Conservation (phyloP, 2,888 invertebrate species). For the Trypoxylon attenuatum region DNA sequence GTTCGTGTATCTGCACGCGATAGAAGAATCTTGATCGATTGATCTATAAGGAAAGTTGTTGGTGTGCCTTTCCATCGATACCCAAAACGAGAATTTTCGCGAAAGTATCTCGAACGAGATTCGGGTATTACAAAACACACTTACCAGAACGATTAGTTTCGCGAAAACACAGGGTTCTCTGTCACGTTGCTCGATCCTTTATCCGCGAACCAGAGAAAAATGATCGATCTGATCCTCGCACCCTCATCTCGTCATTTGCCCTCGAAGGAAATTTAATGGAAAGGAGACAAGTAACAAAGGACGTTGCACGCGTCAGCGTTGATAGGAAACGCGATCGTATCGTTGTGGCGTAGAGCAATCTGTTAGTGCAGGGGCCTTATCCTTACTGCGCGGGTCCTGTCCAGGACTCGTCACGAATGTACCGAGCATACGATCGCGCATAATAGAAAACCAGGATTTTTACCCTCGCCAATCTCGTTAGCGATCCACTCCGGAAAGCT, state of each 20-base stretch:
- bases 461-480: too few relatives aligned
- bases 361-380: slow-evolving; percentile 75
- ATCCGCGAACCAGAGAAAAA: not conserved
- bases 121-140: too few relatives aligned
- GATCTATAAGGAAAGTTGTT: too few relatives aligned
- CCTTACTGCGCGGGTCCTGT: slow-evolving; percentile 69
- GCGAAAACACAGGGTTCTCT: not conserved
- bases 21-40: too few relatives aligned
- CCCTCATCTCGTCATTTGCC: slow-evolving; percentile 28
- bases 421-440: not conserved
- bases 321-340: slow-evolving; percentile 51
- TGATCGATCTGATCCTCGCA: not conserved
- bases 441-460: not conserved
- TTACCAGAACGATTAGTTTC: slow-evolving; percentile 2
- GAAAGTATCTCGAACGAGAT: too few relatives aligned
- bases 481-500: too few relatives aligned
- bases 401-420: slow-evolving; percentile 20
- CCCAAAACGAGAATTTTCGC: too few relatives aligned
- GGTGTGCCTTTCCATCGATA: too few relatives aligned
- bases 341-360: slow-evolving; percentile 73
- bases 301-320: slow-evolving; percentile 48
- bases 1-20: slow-evolving; percentile 52
- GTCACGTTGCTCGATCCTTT: slow-evolving; percentile 4
- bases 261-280: slow-evolving; percentile 18
- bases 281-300: not conserved